Evolutionary conservation across 2,113 vertebrate genomes (phyloP).

Genomic region (Sialia sialis): DNA sequence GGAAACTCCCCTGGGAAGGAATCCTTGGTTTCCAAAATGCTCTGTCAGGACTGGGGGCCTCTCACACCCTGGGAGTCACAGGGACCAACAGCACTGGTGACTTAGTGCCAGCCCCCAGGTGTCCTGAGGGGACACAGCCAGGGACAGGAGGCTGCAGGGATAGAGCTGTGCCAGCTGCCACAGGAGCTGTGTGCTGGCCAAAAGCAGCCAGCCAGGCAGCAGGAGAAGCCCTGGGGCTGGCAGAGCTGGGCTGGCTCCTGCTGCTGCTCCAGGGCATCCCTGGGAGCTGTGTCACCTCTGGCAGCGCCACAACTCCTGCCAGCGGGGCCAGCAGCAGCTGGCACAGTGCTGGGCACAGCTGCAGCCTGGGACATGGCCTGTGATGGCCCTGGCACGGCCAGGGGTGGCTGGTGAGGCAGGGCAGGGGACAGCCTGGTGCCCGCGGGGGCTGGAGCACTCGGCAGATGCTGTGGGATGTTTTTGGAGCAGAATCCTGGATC

Average conservation of each 20-base stretch:
- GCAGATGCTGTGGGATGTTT: neutral
- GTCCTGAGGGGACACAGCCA: neutral
- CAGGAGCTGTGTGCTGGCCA: neutral
- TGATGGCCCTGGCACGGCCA: neutral
- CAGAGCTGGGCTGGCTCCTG: fast-evolving
- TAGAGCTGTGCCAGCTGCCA: neutral
- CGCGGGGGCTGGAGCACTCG: fast-evolving
- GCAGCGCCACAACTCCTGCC: neutral
- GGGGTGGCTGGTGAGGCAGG: fast-evolving
- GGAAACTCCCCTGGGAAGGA: neutral
- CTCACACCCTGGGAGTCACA: neutral
- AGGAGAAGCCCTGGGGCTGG: neutral
- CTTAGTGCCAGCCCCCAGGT: neutral
- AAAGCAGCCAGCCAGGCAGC: neutral
- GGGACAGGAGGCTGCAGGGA: neutral
- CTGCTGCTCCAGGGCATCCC: neutral
- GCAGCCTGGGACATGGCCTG: neutral
- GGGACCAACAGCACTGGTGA: neutral
- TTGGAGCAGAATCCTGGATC: neutral
- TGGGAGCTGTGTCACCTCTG: neutral
- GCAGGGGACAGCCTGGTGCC: neutral
- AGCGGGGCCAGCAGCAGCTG: neutral
- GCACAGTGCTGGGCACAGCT: neutral
- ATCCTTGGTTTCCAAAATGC: fast-evolving
- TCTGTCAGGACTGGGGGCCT: neutral